Base-by-base conservation (phyloP, 2,113 vertebrate genomes). In the Mugil cephalus region DNA sequence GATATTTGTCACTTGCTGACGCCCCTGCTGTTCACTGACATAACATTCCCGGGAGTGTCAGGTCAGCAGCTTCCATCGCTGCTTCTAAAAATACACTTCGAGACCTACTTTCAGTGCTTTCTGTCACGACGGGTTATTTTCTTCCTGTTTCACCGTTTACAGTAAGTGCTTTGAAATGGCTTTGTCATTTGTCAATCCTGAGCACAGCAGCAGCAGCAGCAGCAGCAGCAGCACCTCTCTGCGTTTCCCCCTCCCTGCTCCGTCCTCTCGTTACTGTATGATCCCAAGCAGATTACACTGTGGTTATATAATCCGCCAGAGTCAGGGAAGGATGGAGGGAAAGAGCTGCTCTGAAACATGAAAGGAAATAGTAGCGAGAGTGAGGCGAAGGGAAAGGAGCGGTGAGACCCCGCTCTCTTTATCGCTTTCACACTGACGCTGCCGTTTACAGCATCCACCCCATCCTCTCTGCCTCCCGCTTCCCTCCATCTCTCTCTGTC, bases 201-300 rank as follows among this genome's bases (percentile, higher is more conserved):
- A 60, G 72, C 46, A 8, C 8, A 50, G 52, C 43, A 19, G 39
- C 46, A 21, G 8, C 8, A 50, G 52, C 43, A 19, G 39, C 46
- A 21, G n/a, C n/a, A n/a, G 8, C 8, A 50, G 52, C 43, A 19
- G 39, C 46, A 21, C 7, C 24, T 66, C 47, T 52, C 18, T 55
- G 30, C 11, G 8, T 48, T 38, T 45, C 30, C 51, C 36, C 51
- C 40, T 51, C 53, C 46, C 18, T 53, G 45, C 59, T 38, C 43
- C 38, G 15, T 5, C 24, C 24, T 58, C 66, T 79, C 50, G 68
- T 79, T 86, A 83, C 69, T 50, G 67, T 81, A 69, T 82, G 78
- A 90, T 84, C 81, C 80, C 53, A 40, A 75, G 61, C 86, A 88
- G 91, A 92, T 91, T 91, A 90, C 84, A 86, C 61, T 58, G 46